Evolutionary conservation across 2,113 vertebrate species (phyloP).

Genomic region (Triplophysa rosa): DNA sequence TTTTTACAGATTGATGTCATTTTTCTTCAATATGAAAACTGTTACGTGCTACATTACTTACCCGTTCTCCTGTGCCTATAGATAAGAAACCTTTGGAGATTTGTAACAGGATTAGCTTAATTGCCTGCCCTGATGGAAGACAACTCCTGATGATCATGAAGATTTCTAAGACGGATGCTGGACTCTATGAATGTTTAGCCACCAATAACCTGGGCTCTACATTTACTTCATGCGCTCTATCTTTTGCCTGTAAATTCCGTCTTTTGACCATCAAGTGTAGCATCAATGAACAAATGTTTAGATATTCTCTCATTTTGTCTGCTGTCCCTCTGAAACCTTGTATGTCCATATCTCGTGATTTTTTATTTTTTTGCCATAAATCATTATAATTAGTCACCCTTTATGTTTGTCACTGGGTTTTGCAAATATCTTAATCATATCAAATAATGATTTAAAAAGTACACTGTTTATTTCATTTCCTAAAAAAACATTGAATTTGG

Average conservation of each 20-base stretch:
- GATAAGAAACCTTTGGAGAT: constrained; percentile 81
- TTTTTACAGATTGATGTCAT: not conserved
- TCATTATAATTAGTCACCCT: too few relatives aligned
- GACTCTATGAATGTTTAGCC: constrained; percentile 89
- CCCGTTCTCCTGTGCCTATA: constrained; percentile 54
- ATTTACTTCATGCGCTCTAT: constrained; percentile 86
- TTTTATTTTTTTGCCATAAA: too few relatives aligned
- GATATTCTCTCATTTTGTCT: not conserved
- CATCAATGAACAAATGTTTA: not conserved
- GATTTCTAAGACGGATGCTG: constrained; percentile 77
- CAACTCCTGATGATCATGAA: constrained; percentile 86
- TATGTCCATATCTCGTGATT: too few relatives aligned
- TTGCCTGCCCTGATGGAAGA: constrained; percentile 87
- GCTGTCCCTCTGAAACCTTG: too few relatives aligned
- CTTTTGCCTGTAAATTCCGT: constrained; percentile 84
- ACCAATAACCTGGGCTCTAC: constrained; percentile 83
- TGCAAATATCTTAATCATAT: too few relatives aligned
- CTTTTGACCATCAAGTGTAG: not conserved
- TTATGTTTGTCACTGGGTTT: too few relatives aligned
- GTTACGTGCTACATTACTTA: not conserved
- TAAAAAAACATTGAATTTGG: too few relatives aligned
- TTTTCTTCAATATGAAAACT: not conserved
- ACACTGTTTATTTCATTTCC: too few relatives aligned
- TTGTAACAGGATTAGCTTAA: constrained; percentile 73
- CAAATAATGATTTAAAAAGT: too few relatives aligned